These are phyloP conservation scores for Cydia strobilella DNA, from an alignment of 1,140 invertebrate genomes.

Conservation along the genomic window DNA sequence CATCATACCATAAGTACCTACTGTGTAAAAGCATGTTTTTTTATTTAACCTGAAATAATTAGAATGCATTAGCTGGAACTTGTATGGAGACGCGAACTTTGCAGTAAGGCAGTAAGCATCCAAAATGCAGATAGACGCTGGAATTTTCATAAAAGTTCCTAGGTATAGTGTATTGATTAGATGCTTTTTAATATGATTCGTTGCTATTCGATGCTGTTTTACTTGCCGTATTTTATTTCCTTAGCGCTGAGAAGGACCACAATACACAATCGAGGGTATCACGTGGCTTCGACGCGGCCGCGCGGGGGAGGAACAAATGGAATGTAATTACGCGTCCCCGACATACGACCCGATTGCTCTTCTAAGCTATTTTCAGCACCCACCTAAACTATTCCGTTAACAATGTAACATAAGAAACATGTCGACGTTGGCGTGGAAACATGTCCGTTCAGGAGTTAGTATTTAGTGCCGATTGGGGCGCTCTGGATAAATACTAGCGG, in stretches of 20 bases:
- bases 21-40: no score
- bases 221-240: background rate
- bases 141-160: no score
- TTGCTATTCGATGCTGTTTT: background rate
- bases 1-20: no score
- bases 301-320: constrained; percentile 46
- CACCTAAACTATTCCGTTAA: constrained; percentile 27
- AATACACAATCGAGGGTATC: constrained; percentile 34
- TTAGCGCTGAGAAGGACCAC: background rate
- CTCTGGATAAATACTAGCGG: background rate
- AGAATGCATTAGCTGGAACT: background rate
- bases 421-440: background rate
- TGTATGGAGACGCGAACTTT: no score
- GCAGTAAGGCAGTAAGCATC: no score
- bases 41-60: no score
- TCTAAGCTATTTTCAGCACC: constrained; percentile 36
- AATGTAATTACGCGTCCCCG: constrained; percentile 66
- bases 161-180: background rate
- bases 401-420: constrained; percentile 16
- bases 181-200: no score
- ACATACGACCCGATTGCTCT: constrained; percentile 49
- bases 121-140: no score
- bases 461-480: background rate
- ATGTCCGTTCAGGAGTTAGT: constrained; percentile 3
- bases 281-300: constrained; percentile 37